Evolutionary conservation across 2,888 invertebrate species (phyloP), one percentile per base, ranked within the genome.

Genomic region (Ochlodes sylvanus): DNA sequence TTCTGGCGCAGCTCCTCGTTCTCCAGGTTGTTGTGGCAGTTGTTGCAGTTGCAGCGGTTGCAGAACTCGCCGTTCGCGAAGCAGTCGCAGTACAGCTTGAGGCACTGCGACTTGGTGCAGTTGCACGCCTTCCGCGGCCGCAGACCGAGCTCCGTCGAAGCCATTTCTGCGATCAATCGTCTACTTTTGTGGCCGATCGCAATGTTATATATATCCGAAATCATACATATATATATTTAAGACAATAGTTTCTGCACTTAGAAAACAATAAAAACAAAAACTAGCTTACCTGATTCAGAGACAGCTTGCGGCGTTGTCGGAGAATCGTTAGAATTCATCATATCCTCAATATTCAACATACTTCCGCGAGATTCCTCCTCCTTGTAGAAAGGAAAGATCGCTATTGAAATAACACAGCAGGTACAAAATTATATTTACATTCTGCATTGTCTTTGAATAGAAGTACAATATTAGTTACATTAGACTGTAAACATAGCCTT

Each of bases 21-120:
- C 70, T 97, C 97, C 74, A 99, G 93, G 92, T 99, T 99, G 84
- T 99, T 99, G 79, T 96, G 98, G 87, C 99, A 99, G 90, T 99
- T 98, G 87, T 96, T 97, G 89, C 99, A 99, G 86, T 99, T 99
- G 92, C 99, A 99, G 87, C 96, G 96, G 87, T 98, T 97, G 92
- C 99, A 99, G 90, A 99, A 99, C 92, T 99, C 99, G 4, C 99
- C 99, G 92, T 99, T 99, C 5, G 99, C 99, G 94, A 99, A 99
- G 87, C 99, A 99, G 86, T 99, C 99, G 93, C 99, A 99, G 87
- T 99, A 99, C 90, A 99, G 89, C 91, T 99, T 99, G 71, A 99
- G 95, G 83, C 99, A 99, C 86, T 99, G 99, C 2, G 99, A 99
- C 90, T 99, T 99, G 38, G 98, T 99, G 90, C 99, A 99, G 88